phyloP scores from a whole-genome alignment of 2,888 invertebrate species.

The Anticlea derivata region DNA sequence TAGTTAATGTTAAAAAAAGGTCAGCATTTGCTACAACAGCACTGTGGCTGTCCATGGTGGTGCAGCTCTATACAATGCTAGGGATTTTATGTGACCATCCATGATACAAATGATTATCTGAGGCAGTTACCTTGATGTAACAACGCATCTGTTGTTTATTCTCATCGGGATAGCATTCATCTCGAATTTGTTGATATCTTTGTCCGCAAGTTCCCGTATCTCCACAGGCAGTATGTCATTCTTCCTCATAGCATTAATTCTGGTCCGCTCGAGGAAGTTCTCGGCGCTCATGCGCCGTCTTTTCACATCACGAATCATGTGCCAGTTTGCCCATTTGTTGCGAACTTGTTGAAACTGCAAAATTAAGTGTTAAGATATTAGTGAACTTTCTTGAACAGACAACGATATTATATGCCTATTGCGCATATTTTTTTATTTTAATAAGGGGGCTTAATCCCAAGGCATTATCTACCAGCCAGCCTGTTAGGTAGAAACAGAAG shows the following conservation, averaged over 20 bases:
- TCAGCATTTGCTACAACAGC: too few species aligned
- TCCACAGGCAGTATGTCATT: conserved; percentile 94
- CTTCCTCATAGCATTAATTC: conserved; percentile 92
- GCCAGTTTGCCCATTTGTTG: conserved; percentile 91
- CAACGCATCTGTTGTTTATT: conserved; percentile 90
- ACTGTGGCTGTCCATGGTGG: too few species aligned
- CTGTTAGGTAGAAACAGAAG: too few species aligned
- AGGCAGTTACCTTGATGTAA: conserved; percentile 88
- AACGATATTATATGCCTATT: too few species aligned
- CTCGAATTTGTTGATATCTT: conserved; percentile 90
- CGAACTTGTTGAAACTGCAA: conserved; percentile 88
- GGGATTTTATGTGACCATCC: too few species aligned
- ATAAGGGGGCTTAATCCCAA: too few species aligned
- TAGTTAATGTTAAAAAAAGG: too few species aligned
- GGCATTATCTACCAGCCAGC: too few species aligned
- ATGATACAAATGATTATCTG: too few species aligned
- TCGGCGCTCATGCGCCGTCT: conserved; percentile 89
- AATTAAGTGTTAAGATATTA: too few species aligned
- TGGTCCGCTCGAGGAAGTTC: conserved; percentile 89
- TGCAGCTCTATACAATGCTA: too few species aligned
- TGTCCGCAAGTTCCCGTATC: conserved; percentile 89
- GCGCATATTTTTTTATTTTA: too few species aligned
- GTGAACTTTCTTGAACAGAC: not conserved
- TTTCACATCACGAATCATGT: conserved; percentile 94
- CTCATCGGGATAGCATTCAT: conserved; percentile 87